A percentile compares a stretch with the other conserved stretches of the same genome.
Evolutionary conservation across 2,888 invertebrate genomes (phyloP).

Genomic region (Tolmerus cingulatus): DNA sequence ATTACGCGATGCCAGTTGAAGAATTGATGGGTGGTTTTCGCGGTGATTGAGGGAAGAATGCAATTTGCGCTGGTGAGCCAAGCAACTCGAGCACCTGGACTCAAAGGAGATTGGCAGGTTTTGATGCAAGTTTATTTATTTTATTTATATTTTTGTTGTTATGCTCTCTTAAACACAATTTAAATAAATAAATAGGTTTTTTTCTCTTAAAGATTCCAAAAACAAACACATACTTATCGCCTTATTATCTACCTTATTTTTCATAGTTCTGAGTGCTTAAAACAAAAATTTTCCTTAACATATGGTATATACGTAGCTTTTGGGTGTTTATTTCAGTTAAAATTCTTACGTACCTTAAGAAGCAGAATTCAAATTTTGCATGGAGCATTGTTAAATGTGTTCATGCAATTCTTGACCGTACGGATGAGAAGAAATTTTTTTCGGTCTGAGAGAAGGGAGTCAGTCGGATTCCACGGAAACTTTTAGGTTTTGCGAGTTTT

Average conservation of each 20-base stretch:
- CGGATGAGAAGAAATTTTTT: background rate
- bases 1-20: background rate
- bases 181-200: background rate
- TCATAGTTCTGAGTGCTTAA: no score
- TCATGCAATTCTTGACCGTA: background rate
- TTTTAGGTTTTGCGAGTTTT: background rate
- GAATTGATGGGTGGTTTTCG: constrained; percentile 1
- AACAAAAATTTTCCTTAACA: no score
- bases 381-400: background rate
- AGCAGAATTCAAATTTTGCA: no score
- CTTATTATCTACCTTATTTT: no score
- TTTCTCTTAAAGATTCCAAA: no score
- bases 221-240: no score
- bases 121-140: background rate
- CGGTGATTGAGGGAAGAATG: constrained; percentile 15
- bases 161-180: background rate
- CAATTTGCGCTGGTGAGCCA: background rate
- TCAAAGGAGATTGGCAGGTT: background rate
- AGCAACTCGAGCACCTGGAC: background rate
- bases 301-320: no score
- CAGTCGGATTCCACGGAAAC: background rate
- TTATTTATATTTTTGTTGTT: background rate
- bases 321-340: background rate
- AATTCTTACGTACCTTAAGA: background rate
- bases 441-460: background rate